phyloP scores from a whole-genome alignment of 2,888 invertebrate genomes.

The Alloscopus bannaensis region DNA sequence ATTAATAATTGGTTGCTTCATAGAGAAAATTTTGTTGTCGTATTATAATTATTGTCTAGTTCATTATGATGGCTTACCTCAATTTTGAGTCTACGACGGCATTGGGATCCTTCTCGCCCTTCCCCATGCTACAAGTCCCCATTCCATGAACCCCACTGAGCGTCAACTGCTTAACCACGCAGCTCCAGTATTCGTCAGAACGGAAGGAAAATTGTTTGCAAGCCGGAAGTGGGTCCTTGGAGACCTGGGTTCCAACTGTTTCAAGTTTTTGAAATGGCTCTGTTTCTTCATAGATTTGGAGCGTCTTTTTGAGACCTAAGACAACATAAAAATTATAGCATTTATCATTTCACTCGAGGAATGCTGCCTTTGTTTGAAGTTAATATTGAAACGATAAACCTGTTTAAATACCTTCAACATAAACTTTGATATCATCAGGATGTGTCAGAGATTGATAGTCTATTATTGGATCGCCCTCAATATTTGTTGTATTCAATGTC shows the following conservation, averaged over 20 bases:
- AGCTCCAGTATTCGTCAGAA: constrained; percentile 34
- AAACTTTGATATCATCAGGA: constrained; percentile 28
- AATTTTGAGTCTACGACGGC: constrained; percentile 20
- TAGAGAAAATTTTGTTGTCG: background rate
- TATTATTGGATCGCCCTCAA: constrained; percentile 1
- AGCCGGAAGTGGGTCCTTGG: background rate
- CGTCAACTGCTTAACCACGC: constrained; percentile 12
- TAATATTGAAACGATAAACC: too few species aligned
- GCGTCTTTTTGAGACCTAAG: too few species aligned
- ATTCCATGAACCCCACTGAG: background rate
- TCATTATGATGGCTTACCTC: too few species aligned
- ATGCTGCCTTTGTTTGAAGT: too few species aligned
- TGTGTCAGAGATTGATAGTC: constrained; percentile 13
- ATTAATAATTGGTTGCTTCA: background rate
- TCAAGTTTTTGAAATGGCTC: background rate
- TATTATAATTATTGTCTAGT: background rate
- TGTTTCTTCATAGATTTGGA: constrained; percentile 22
- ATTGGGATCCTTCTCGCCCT: background rate
- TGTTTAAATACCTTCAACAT: constrained; percentile 41
- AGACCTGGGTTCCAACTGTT: constrained; percentile 7
- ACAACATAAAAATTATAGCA: too few species aligned
- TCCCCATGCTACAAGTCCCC: constrained; percentile 35
- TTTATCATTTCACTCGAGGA: too few species aligned
- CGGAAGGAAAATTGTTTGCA: constrained; percentile 23
- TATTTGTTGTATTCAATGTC: background rate